These are phyloP conservation scores for Tor tambroides DNA, from an alignment of 2,113 vertebrate genomes.

Conservation along the genomic window DNA sequence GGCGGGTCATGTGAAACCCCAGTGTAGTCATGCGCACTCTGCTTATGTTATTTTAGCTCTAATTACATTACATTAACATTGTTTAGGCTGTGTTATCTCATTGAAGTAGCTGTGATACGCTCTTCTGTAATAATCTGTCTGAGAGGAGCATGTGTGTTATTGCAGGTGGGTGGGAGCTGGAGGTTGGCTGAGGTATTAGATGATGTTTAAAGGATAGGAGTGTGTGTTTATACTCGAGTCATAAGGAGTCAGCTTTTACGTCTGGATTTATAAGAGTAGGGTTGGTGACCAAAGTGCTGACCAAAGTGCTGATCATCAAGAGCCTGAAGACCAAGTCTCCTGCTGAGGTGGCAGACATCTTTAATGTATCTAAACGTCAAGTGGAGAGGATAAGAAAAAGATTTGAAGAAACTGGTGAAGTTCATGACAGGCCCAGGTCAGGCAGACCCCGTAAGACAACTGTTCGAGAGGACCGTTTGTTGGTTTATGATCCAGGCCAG, in stretches of 20 bases:
- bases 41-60: slow-evolving; percentile 31
- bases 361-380: too few relatives aligned
- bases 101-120: slow-evolving; percentile 60
- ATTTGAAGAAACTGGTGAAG: too few relatives aligned
- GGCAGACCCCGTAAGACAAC: too few relatives aligned
- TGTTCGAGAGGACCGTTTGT: too few relatives aligned
- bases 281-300: too few relatives aligned
- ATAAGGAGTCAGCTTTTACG: slow-evolving; percentile 31
- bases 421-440: too few relatives aligned
- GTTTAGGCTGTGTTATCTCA: slow-evolving; percentile 61
- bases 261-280: slow-evolving; percentile 28
- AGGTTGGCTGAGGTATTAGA: slow-evolving; percentile 55
- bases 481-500: too few relatives aligned
- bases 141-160: slow-evolving; percentile 66
- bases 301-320: too few relatives aligned
- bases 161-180: slow-evolving; percentile 68
- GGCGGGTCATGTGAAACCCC: slow-evolving; percentile 50
- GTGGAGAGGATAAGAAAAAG: too few relatives aligned
- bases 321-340: too few relatives aligned
- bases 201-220: slow-evolving; percentile 64
- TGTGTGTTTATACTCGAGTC: slow-evolving; percentile 50
- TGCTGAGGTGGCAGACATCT: too few relatives aligned
- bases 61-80: slow-evolving; percentile 57
- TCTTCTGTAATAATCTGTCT: slow-evolving; percentile 63
- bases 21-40: slow-evolving; percentile 44